Evolutionary conservation across 2,113 vertebrate species (phyloP), one percentile per base, ranked within the genome.

Genomic region (Eretmochelys imbricata): DNA sequence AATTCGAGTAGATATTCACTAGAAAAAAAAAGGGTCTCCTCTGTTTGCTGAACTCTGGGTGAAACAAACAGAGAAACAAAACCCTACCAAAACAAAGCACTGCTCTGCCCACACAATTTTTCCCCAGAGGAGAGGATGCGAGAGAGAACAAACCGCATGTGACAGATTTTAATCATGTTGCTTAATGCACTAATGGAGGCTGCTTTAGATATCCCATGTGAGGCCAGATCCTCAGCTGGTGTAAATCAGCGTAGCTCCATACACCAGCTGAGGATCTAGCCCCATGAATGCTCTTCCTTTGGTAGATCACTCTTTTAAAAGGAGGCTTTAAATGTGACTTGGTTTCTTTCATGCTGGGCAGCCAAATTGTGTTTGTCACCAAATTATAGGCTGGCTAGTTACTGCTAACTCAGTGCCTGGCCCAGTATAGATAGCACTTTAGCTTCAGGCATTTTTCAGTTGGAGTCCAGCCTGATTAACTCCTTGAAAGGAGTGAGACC

Each of bases 41-140:
- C 75, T 97, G 96, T 95, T 97, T 96, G 92, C 93, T 96, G 82
- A 94, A 51, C 10, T 8, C 82, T 91, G 38, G 92, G 92, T 97
- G 89, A 96, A 95, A 89, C 92, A 97, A 96, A 94, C 1, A 95
- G 94, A 96, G 84, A 96, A 96, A 94, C 93, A 94, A 90, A 95
- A 81, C 19, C 82, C 81, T 91, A 51, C 88, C 96, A 95, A 87
- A 65, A 90, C 88, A 91, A 93, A 95, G 87, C 57, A 79, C 84
- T 90, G 79, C 75, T 20, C n/a, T 88, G 54, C 42, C 48, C 65
- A 89, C 78, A 65, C 2, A 83, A 51, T 93, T 95, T 75, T 19
- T 82, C 3, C 48, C 95, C 92, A 80, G 92, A 29, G 27, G 75
- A 85, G 95, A 96, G 80, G 29, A 1, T 8, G 49, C 69, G 25